Evolutionary conservation across 2,797 vertebrate genomes (phyloP), one percentile per base, ranked within the genome.

Genomic region (Pipistrellus kuhlii): DNA sequence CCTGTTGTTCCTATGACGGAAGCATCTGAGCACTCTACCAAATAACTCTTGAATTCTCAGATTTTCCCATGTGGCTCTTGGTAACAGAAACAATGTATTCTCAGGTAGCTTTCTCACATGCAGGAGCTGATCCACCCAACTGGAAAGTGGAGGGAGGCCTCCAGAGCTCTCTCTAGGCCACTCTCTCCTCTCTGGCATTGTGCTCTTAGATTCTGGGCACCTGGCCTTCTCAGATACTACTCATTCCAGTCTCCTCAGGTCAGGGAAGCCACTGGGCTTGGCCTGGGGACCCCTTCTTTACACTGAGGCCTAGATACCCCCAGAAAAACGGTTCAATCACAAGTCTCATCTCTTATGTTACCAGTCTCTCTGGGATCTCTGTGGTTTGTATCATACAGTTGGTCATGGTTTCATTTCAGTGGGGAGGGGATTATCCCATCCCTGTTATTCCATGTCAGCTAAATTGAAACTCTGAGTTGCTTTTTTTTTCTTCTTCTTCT

Each of bases 71-170:
- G 18, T 93, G 30, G 6, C 62, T 77, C 20, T 82, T 59, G 8
- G 46, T 1, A 72, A 76, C 6, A 38, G 64, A 15, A 57, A 51
- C 3, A 66, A 44, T 88, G 80, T 90, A 3, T 17, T 72, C 14
- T 80, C 32, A 46, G 46, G 57, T 8, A 51, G 5, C 35, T 69
- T 88, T 41, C 53, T 81, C 44, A 5, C 8, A 38, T 8, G 23
- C 1, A 0, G 7, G 20, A 17, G 38, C 32, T 59, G 32, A 32
- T 41, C 35, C 35, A 21, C 75, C 73, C 35, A 20, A 6, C 6
- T 27, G 46, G 20, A 30, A 12, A 18, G 1, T 2, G 73, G 15
- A 21, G 1, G n/a, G 32, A 12, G 1, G 2, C 3, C 13, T 66
- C n/a, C 75, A 21, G 38, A 35, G 32, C 27, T n/a, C 0, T 14